Evolutionary conservation across 2,797 vertebrate genomes (phyloP).

Genomic region (Garrulus glandarius): DNA sequence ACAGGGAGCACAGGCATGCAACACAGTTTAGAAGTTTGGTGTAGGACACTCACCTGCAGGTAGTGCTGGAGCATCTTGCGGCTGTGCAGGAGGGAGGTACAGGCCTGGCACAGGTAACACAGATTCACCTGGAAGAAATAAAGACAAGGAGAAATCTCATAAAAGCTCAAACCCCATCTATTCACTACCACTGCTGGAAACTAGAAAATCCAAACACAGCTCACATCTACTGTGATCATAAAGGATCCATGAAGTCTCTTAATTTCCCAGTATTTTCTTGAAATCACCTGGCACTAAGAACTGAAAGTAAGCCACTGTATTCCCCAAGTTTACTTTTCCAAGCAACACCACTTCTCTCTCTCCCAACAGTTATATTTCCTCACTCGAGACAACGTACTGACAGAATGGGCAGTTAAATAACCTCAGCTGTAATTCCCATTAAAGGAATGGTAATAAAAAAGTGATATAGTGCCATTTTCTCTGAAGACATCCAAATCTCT

Average conservation of each 20-base stretch:
- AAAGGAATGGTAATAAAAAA: background rate
- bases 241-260: background rate
- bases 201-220: background rate
- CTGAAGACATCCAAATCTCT: background rate
- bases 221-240: background rate
- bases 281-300: background rate
- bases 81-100: slow-evolving; percentile 95
- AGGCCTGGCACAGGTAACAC: slow-evolving; percentile 96
- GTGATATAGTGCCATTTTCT: background rate
- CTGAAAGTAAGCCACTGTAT: background rate
- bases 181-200: background rate
- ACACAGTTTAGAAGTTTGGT: too few species aligned
- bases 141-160: background rate
- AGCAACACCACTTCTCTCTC: background rate
- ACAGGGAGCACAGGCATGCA: background rate
- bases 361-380: background rate
- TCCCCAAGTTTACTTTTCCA: background rate
- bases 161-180: background rate
- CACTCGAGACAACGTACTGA: background rate
- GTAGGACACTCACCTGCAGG: slow-evolving; percentile 84
- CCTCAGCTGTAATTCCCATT: background rate
- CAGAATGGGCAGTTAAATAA: background rate
- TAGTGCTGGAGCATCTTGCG: slow-evolving; percentile 99
- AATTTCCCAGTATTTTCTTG: background rate
- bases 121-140: slow-evolving; percentile 85